Conservation (phyloP, 2,113 vertebrate species). For the Centropristis striata region DNA sequence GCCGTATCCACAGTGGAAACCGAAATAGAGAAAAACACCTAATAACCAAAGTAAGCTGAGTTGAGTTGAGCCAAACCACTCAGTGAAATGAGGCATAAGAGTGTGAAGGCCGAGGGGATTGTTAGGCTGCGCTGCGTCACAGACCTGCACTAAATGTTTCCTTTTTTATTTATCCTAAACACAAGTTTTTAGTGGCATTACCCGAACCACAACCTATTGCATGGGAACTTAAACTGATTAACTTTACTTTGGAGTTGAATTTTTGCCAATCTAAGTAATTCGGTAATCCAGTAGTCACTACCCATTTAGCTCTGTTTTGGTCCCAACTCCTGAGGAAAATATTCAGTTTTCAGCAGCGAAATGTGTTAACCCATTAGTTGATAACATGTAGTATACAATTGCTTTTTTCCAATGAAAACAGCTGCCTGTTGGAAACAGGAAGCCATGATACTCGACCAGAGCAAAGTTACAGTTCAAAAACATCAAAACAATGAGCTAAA, state of each 20-base stretch:
- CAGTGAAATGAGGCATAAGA: too few relatives aligned
- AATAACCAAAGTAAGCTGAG: too few relatives aligned
- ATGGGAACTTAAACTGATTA: neutral
- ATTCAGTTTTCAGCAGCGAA: neutral
- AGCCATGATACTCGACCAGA: neutral
- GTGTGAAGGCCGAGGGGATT: too few relatives aligned
- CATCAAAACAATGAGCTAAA: conserved; percentile 1
- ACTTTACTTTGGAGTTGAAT: too few relatives aligned
- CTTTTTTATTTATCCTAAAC: too few relatives aligned
- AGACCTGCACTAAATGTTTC: too few relatives aligned
- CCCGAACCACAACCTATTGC: neutral
- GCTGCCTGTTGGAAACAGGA: neutral
- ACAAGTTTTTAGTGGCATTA: too few relatives aligned
- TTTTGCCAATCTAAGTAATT: neutral
- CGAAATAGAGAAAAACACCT: too few relatives aligned
- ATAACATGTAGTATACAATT: neutral
- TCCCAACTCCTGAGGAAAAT: neutral
- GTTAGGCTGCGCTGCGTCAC: too few relatives aligned
- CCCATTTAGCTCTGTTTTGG: neutral
- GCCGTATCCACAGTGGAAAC: too few relatives aligned
- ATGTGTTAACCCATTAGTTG: neutral
- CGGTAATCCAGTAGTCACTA: neutral
- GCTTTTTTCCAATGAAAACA: neutral
- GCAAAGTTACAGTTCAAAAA: neutral
- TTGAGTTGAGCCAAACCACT: too few relatives aligned